Evolutionary conservation across 2,888 invertebrate genomes (phyloP), one percentile per base, ranked within the genome.

Genomic region (Aromia moschata): DNA sequence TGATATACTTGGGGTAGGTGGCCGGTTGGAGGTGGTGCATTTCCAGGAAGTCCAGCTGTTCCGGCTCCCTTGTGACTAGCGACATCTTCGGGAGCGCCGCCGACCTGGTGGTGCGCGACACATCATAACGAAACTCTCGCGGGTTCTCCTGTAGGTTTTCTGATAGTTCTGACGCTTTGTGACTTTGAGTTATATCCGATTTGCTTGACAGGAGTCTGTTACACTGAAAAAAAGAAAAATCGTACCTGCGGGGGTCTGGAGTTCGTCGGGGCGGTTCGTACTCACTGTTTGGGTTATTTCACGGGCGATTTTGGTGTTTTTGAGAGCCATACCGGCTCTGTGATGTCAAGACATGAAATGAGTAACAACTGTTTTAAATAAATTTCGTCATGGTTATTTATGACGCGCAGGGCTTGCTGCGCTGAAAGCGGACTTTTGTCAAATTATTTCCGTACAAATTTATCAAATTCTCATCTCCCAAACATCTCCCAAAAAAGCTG

Each of bases 251-350:
- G 25, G 25, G 25, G 25, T 25, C 4, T 11, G 20, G 17, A 18
- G 17, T 10, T 1, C 9, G 16, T 2, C 17, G 9, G n/a, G n/a
- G 14, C 12, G 10, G 20, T 14, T 41, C 31, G 25, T 55, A 70
- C 70, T 69, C 62, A 70, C 70, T 47, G 58, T 62, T 53, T 52
- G 54, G 15, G 64, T 20, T 36, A 70, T 30, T 58, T 69, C 69
- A 70, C 70, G 60, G 44, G 60, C 14, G 65, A 70, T 70, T 70
- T 70, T 69, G 64, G 58, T 45, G 61, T 58, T 62, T 65, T 60
- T 68, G 41, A 64, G 65, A 67, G 69, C 68, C 70, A 70, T 69
- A 54, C 59, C 65, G 67, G 65, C 65, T 41, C 41, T 17, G 17
- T 36, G 49, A 47, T 54, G 44, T 43, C 55, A 20, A 38, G 49